Percentiles rank a stretch among this genome's conserved stretches.
Evolutionary conservation across 2,888 invertebrate genomes (phyloP).

Genomic region (Pachycephus smyrnensis): DNA sequence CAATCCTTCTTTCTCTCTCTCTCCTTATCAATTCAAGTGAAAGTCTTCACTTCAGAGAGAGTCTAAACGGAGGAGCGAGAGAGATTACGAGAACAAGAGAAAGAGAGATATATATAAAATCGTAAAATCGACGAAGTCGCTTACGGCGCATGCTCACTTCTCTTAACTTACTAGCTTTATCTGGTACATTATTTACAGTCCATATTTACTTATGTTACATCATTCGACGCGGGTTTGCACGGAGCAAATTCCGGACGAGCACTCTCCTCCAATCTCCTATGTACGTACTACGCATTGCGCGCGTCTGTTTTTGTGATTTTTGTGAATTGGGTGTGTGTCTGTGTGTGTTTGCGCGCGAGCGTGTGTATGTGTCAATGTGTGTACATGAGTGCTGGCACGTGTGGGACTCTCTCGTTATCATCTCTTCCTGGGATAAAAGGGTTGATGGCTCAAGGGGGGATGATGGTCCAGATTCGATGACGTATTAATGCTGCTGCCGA

Average conservation of each 20-base stretch:
- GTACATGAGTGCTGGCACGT: slow-evolving; percentile 32
- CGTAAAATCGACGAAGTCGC: slow-evolving; percentile 1
- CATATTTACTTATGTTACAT: slow-evolving; percentile 67
- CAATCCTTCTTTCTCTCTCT: slow-evolving; percentile 10
- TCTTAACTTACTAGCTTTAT: slow-evolving; percentile 58
- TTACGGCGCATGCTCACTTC: slow-evolving; percentile 53
- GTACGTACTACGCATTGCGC: not conserved
- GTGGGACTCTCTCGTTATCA: slow-evolving; percentile 23
- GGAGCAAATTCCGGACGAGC: slow-evolving; percentile 57
- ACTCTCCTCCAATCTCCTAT: slow-evolving; percentile 39
- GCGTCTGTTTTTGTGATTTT: slow-evolving; percentile 17
- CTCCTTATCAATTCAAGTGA: not conserved
- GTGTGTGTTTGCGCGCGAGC: no score
- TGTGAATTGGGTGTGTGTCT: slow-evolving; percentile 16
- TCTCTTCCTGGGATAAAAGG: slow-evolving; percentile 23
- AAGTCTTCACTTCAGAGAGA: not conserved
- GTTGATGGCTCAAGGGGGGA: not conserved
- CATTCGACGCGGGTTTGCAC: slow-evolving; percentile 57
- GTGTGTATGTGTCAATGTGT: slow-evolving; percentile 26
- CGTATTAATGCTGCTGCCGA: not conserved
- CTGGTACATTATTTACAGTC: slow-evolving; percentile 66
- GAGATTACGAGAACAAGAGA: not conserved
- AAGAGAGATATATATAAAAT: not conserved
- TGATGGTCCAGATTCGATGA: not conserved
- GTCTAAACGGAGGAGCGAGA: slow-evolving; percentile 21